These are phyloP conservation scores for Aeoliscus strigatus DNA, from an alignment of 2,797 vertebrate genomes.

Conservation along the genomic window DNA sequence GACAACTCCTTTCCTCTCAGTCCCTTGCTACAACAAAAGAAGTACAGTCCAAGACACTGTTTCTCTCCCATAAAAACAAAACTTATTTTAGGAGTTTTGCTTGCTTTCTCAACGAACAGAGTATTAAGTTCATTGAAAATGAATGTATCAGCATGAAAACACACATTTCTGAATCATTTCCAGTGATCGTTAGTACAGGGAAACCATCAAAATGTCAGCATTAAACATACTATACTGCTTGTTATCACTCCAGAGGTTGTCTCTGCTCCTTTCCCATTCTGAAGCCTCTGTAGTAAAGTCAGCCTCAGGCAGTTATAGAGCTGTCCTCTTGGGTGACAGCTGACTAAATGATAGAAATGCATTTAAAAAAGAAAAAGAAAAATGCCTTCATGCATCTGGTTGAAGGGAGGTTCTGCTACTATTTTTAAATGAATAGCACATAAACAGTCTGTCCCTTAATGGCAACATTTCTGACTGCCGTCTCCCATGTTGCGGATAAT, in stretches of 20 bases:
- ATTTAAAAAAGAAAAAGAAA: too few relatives aligned
- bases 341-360: too few relatives aligned
- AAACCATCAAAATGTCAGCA: conserved; percentile 14
- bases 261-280: conserved; percentile 13
- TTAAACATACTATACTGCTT: conserved; percentile 19
- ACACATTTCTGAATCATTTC: conserved; percentile 5
- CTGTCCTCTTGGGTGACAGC: conserved; percentile 44
- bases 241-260: conserved; percentile 27
- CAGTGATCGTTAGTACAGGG: conserved; percentile 13
- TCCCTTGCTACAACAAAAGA: conserved; percentile 3
- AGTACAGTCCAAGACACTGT: conserved; percentile 4
- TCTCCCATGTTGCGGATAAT: conserved; percentile 52
- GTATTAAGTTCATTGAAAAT: conserved; percentile 13
- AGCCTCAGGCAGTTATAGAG: conserved; percentile 47
- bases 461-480: conserved; percentile 47
- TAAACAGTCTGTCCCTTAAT: conserved; percentile 54
- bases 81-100: conserved; percentile 9
- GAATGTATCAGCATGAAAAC: conserved; percentile 19
- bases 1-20: conserved; percentile 4
- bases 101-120: too few relatives aligned
- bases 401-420: conserved; percentile 27
- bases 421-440: conserved; percentile 54
- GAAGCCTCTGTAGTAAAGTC: conserved; percentile 28
- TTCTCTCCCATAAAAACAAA: conserved; percentile 7
- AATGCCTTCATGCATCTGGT: conserved; percentile 44